Conservation (phyloP, 1,140 invertebrate species). For the Uloborus diversus region DNA sequence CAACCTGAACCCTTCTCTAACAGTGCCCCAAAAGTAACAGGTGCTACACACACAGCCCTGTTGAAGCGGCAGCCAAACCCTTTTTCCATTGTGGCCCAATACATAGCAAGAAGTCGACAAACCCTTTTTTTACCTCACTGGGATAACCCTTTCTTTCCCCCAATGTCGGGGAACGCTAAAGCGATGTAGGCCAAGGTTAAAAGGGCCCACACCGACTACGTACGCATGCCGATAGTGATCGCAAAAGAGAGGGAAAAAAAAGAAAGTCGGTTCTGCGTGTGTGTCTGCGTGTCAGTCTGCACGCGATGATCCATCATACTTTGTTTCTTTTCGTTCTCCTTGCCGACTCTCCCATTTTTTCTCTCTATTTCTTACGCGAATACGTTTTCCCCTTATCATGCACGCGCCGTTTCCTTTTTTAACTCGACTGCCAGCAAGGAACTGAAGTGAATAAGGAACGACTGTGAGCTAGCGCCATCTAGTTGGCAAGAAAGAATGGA, state of each 20-base stretch:
- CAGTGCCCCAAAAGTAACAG: not conserved
- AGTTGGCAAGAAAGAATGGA: not conserved
- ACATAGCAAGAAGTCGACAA: constrained; percentile 29
- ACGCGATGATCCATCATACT: constrained; percentile 46
- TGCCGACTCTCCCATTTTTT: not conserved
- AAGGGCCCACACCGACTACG: not conserved
- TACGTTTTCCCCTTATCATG: constrained; percentile 17
- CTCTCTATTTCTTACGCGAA: not conserved
- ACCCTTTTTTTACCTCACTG: constrained; percentile 22
- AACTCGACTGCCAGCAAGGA: not conserved
- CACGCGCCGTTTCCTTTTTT: not conserved
- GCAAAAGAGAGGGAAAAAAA: not conserved
- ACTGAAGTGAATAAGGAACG: not conserved
- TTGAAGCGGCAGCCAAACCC: not conserved
- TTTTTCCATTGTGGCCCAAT: constrained; percentile 22
- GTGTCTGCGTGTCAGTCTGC: constrained; percentile 47
- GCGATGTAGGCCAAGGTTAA: constrained; percentile 39
- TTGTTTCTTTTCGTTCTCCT: not conserved
- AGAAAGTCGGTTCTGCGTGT: not conserved
- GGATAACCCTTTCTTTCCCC: constrained; percentile 44
- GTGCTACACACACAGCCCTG: not conserved
- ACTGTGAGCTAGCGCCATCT: constrained; percentile 33
- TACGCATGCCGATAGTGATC: constrained; percentile 23
- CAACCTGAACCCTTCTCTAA: not conserved
- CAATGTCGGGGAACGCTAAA: not conserved